Evolutionary conservation across 2,888 invertebrate species (phyloP).

Genomic region (Cryptosula pallasiana): DNA sequence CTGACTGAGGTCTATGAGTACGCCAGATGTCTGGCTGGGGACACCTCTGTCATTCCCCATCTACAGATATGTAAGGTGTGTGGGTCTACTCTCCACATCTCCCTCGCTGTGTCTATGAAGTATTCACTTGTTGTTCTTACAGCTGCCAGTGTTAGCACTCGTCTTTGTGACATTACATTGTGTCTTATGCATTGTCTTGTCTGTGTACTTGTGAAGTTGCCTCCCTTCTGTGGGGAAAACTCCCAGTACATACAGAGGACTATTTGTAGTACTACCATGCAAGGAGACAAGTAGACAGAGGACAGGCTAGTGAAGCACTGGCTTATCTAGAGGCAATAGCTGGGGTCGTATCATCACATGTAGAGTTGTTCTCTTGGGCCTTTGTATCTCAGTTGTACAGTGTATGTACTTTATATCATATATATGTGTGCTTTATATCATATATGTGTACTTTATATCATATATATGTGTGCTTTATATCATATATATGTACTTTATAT

Average conservation of each 20-base stretch:
- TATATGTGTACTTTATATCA: too few species aligned
- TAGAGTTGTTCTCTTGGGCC: not conserved
- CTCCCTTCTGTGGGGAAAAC: too few species aligned
- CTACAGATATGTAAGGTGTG: conserved; percentile 62
- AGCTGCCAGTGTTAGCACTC: not conserved
- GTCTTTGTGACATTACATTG: too few species aligned
- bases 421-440: too few species aligned
- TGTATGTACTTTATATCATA: not conserved
- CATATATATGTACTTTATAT: too few species aligned
- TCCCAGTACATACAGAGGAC: too few species aligned
- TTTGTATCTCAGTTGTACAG: not conserved
- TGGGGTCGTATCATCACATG: not conserved
- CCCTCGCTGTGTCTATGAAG: too few species aligned
- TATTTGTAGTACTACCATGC: conserved; percentile 17
- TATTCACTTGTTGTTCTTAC: too few species aligned
- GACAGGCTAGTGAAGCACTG: not conserved
- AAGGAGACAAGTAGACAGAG: not conserved
- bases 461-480: too few species aligned
- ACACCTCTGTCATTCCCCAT: conserved; percentile 67
- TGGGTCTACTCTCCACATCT: too few species aligned
- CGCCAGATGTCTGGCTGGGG: conserved; percentile 73
- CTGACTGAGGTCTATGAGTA: conserved; percentile 94
- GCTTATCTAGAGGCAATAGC: conserved; percentile 16
- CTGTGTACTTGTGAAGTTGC: too few species aligned
- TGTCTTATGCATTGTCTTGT: too few species aligned